Evolutionary conservation across 2,888 invertebrate species (phyloP).

Genomic region (Hydrotaea diabolus): DNA sequence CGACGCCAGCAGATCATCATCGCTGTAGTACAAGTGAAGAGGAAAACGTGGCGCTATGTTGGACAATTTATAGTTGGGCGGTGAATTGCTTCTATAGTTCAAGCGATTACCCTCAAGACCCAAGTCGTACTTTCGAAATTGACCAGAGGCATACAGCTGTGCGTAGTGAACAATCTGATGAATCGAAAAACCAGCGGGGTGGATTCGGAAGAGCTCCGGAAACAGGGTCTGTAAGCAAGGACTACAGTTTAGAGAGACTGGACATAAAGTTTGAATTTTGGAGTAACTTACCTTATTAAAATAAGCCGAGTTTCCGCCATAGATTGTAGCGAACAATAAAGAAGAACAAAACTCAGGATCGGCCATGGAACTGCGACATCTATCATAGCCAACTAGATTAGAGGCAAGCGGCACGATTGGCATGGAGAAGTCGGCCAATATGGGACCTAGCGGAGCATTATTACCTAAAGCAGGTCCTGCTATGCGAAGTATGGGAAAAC

Average conservation of each 20-base stretch:
- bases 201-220: not conserved
- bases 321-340: not conserved
- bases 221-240: not conserved
- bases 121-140: not conserved
- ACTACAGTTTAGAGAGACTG: too few species aligned
- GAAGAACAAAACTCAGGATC: not conserved
- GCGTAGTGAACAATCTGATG: not conserved
- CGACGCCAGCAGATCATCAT: not conserved
- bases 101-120: not conserved
- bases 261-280: too few species aligned
- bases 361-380: not conserved
- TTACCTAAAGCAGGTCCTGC: not conserved
- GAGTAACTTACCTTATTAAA: not conserved
- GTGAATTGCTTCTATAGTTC: not conserved
- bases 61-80: not conserved
- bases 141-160: not conserved
- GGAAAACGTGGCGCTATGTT: not conserved
- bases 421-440: not conserved
- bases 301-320: not conserved
- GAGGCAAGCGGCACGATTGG: not conserved
- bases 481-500: constrained; percentile 76
- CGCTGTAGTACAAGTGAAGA: constrained; percentile 19
- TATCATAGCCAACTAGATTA: not conserved
- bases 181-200: not conserved
- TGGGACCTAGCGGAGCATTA: not conserved